Evolutionary conservation across 2,113 vertebrate genomes (phyloP).

Genomic region (Dasypus novemcinctus): DNA sequence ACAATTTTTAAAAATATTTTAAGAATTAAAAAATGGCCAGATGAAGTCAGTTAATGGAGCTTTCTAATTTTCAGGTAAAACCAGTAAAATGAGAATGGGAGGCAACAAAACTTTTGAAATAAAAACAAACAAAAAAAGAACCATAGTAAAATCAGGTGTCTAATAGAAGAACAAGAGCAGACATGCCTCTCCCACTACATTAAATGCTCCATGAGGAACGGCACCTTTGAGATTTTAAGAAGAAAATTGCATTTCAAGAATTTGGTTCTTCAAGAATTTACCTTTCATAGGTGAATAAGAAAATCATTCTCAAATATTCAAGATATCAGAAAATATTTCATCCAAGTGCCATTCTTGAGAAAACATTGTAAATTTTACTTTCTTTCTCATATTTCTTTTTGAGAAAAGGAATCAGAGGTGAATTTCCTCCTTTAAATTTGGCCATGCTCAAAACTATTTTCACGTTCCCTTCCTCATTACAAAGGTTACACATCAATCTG

Average conservation of each 20-base stretch:
- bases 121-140: too few species aligned
- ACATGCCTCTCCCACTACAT: accelerated
- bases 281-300: background rate
- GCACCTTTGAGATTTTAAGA: background rate
- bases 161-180: background rate
- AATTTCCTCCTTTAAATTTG: background rate
- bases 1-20: background rate
- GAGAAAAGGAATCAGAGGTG: background rate
- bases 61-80: background rate
- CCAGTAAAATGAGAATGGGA: background rate
- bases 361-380: background rate
- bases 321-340: background rate
- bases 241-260: background rate
- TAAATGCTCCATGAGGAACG: background rate
- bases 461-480: background rate
- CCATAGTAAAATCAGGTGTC: background rate
- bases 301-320: background rate
- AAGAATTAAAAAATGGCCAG: background rate
- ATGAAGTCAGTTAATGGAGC: background rate
- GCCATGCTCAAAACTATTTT: background rate
- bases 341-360: background rate
- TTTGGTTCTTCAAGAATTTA: background rate
- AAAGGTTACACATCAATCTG: background rate
- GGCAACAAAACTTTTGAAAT: background rate
- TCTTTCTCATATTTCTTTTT: background rate